Base-by-base conservation (phyloP, 1,140 invertebrate species). In the Microplitis mediator region DNA sequence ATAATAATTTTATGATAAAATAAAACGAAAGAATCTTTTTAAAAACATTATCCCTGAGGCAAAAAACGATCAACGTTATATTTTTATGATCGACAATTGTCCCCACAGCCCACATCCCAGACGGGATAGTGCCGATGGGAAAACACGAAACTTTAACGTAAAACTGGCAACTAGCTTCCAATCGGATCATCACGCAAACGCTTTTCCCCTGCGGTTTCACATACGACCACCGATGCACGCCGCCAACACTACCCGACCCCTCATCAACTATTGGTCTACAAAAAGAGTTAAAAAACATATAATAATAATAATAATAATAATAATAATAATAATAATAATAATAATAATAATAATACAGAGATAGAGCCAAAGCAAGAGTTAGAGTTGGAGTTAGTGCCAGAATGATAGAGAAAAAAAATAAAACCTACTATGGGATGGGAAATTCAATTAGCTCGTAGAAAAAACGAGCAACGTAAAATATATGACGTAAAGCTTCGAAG, bases 141-240 rank as follows among this genome's bases (percentile, higher is more conserved):
- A 72, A 58, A 65, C 63, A 58, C 51, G 6, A 56, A 52, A 32
- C 32, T 69, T 60, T 14, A 39, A 16, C 36, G 32, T 66, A 66
- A 63, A 63, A 31, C n/a, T 14, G 60, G 31, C 23, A 69, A 69
- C 51, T 54, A 54, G 51, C 16, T 23, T 50, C n/a, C 69, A 71
- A 72, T 72, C 63, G 70, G 54, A 72, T 72, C 51, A 72, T 72
- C 70, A 52, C 70, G 54, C 45, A 11, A 13, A 52, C 69, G 51
- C 63, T 65, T 60, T 71, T 72, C 70, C 70, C 70, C 35, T 58
- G 69, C 61, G 69, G 69, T 71, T 64, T 71, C 11, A 60, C 35
- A 36, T 39, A n/a, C 56, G 6, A 51, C 23, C 16, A 54, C 45
- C n/a, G 23, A 71, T 54, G 39, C 39, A 23, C 23, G 23, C 56